These are phyloP conservation scores for Pollenia griseotomentosa DNA, from an alignment of 2,888 invertebrate species.

Conservation along the genomic window DNA sequence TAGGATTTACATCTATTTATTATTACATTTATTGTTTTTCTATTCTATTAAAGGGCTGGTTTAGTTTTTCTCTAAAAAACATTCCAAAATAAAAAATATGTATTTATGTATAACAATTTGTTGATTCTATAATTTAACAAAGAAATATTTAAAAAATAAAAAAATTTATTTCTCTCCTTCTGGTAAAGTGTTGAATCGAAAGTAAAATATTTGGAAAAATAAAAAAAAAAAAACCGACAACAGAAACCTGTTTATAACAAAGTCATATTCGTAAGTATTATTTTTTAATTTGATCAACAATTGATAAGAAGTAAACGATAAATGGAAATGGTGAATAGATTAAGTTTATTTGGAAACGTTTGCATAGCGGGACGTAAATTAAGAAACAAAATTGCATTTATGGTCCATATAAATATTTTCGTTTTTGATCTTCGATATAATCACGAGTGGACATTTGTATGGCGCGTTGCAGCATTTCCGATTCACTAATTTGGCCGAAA, in stretches of 20 bases:
- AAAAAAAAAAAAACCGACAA: conserved; percentile 6
- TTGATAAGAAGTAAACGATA: background rate
- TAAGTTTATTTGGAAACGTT: conserved; percentile 50
- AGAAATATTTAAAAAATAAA: conserved; percentile 3
- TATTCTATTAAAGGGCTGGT: conserved; percentile 9
- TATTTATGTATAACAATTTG: conserved; percentile 15
- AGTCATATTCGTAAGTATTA: background rate
- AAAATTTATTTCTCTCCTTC: background rate
- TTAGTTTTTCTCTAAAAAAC: conserved; percentile 10
- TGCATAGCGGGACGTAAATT: conserved; percentile 1
- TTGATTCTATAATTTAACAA: background rate
- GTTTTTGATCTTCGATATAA: conserved; percentile 83
- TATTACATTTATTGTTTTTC: background rate
- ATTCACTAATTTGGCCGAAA: conserved; percentile 80
- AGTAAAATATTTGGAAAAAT: conserved; percentile 20
- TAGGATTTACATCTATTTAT: conserved; percentile 6
- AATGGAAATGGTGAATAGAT: conserved; percentile 51
- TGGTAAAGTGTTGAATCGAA: background rate
- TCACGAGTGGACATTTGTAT: conserved; percentile 84
- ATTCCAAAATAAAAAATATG: conserved; percentile 36
- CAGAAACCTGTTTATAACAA: conserved; percentile 25
- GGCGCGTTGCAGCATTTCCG: conserved; percentile 84
- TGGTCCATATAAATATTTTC: conserved; percentile 81
- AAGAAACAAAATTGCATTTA: conserved; percentile 71
- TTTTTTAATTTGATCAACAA: conserved; percentile 3